phyloP scores from a whole-genome alignment of 1,140 invertebrate species.

The Teleogryllus occipitalis region DNA sequence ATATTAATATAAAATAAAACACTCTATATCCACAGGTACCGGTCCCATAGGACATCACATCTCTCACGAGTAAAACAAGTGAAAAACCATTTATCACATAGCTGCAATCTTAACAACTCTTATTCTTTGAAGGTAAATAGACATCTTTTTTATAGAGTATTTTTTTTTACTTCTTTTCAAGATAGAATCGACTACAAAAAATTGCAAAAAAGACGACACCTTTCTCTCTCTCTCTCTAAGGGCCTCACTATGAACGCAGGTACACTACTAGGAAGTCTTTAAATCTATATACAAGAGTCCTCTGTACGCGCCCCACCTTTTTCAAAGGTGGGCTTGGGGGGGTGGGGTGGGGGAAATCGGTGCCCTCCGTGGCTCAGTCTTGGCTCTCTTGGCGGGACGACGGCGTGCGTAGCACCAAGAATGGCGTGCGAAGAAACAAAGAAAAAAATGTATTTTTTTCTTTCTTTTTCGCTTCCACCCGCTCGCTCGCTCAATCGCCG shows the following conservation, averaged over 20 bases:
- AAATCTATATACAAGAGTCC: neutral
- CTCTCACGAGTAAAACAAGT: neutral
- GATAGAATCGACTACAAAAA: neutral
- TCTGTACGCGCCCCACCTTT: neutral
- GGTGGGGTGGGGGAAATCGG: too few species aligned
- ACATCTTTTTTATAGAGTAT: conserved; percentile 9
- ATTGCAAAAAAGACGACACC: neutral
- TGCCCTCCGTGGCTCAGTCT: conserved; percentile 12
- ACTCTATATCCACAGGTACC: conserved; percentile 3
- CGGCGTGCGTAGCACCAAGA: too few species aligned
- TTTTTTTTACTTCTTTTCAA: neutral
- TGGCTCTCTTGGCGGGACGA: conserved; percentile 9
- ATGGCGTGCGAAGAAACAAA: too few species aligned
- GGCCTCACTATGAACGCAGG: neutral
- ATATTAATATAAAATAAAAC: conserved; percentile 3
- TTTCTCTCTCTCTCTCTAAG: neutral
- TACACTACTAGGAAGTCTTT: neutral
- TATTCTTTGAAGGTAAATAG: conserved; percentile 1
- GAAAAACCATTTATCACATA: neutral
- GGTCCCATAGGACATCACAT: neutral
- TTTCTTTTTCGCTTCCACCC: neutral
- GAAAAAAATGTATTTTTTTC: too few species aligned
- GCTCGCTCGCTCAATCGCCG: conserved; percentile 31
- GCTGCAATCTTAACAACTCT: neutral
- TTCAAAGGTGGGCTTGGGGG: neutral